Percentiles rank a stretch among this genome's conserved stretches.
Evolutionary conservation across 2,797 vertebrate genomes (phyloP).

Genomic region (Gobio occitaniae): DNA sequence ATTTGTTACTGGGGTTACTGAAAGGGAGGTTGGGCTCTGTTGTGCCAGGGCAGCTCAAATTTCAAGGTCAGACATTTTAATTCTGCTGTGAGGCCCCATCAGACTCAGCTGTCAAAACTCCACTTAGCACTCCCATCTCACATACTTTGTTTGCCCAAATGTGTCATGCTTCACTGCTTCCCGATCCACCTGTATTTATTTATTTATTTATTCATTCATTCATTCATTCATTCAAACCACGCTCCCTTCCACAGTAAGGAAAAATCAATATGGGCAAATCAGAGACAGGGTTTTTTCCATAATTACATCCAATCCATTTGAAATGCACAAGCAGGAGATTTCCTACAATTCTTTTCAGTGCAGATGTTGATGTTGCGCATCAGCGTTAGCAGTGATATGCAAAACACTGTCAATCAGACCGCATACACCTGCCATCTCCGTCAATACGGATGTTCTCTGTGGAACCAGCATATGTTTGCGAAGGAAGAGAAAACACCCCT

Average conservation of each 20-base stretch:
- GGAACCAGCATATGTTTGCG: constrained; percentile 26
- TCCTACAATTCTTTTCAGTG: not conserved
- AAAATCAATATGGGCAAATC: constrained; percentile 50
- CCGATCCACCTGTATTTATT: not conserved
- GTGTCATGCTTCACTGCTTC: constrained; percentile 39
- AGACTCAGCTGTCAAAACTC: constrained; percentile 50
- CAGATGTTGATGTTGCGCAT: constrained; percentile 10
- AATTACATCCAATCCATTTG: constrained; percentile 8
- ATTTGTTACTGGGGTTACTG: not conserved
- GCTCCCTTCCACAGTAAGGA: not conserved
- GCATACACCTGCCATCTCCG: constrained; percentile 15
- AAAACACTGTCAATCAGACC: constrained; percentile 22
- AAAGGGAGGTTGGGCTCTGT: constrained; percentile 12
- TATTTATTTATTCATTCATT: not conserved
- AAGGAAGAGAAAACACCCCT: not conserved
- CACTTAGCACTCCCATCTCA: constrained; percentile 44
- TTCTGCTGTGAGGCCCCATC: constrained; percentile 39
- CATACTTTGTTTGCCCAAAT: constrained; percentile 48
- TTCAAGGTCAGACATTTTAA: constrained; percentile 57
- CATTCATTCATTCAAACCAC: constrained; percentile 8
- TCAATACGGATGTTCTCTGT: constrained; percentile 4
- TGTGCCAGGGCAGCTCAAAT: constrained; percentile 23
- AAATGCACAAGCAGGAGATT: constrained; percentile 1
- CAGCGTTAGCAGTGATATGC: constrained; percentile 12
- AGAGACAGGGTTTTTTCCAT: constrained; percentile 25